A percentile compares a stretch with the other conserved stretches of the same genome.
Evolutionary conservation across 1,140 invertebrate species (phyloP).

Genomic region (Rhyzopertha dominica): DNA sequence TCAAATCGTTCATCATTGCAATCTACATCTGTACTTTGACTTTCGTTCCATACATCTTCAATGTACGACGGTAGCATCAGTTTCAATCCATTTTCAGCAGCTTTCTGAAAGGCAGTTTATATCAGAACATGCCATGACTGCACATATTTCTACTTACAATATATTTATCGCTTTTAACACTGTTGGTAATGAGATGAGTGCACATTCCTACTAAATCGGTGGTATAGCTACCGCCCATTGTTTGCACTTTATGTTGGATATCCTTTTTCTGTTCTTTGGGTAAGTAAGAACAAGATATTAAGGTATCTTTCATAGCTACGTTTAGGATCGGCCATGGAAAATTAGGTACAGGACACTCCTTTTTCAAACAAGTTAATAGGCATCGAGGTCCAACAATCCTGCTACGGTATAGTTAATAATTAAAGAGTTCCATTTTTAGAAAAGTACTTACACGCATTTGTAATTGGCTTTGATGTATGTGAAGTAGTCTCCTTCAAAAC

Average conservation of each 20-base stretch:
- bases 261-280: constrained; percentile 58
- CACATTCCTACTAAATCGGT: constrained; percentile 64
- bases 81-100: constrained; percentile 62
- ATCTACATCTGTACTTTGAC: constrained; percentile 55
- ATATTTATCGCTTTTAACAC: constrained; percentile 68
- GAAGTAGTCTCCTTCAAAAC: too few relatives aligned
- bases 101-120: constrained; percentile 53
- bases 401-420: constrained; percentile 43
- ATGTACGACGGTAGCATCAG: constrained; percentile 79
- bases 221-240: constrained; percentile 78
- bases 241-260: constrained; percentile 64
- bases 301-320: constrained; percentile 71
- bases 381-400: constrained; percentile 76
- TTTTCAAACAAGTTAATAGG: constrained; percentile 66
- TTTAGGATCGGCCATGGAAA: constrained; percentile 71
- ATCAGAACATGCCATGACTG: neutral
- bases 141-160: constrained; percentile 50
- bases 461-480: too few relatives aligned
- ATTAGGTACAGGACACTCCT: constrained; percentile 67
- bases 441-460: too few relatives aligned
- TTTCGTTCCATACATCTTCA: constrained; percentile 69
- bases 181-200: constrained; percentile 79
- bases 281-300: constrained; percentile 69
- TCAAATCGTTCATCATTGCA: constrained; percentile 61
- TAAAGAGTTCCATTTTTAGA: too few relatives aligned